Evolutionary conservation across 2,797 vertebrate genomes (phyloP), one percentile per base, ranked within the genome.

Genomic region (Pangasius djambal): DNA sequence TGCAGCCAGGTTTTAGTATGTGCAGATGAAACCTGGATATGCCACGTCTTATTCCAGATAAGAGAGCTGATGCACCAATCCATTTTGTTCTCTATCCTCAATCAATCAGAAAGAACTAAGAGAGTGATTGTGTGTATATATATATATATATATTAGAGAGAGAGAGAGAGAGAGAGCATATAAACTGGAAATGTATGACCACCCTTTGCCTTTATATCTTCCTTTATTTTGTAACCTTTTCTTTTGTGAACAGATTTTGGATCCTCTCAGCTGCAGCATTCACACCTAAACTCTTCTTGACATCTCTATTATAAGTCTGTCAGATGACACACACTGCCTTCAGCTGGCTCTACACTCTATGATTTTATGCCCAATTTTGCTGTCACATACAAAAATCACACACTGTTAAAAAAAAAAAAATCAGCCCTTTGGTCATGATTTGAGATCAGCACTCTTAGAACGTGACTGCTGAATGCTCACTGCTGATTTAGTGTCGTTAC

Each of bases 61-160:
- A 40, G 77, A 90, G 90, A 87, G 91, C 44, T 44, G 44, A 44
- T 90, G 86, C 89, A 78, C 84, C 55, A 85, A 87, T 88, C 87
- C 75, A 57, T 77, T 88, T 89, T 87, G 90, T 67, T 89, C 50
- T 90, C 88, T 88, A 84, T 92, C 78, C 44, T 90, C 88, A 89
- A 84, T 92, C 84, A 84, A 4, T 75, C 25, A 67, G 65, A 86
- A 12, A 28, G 8, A 63, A 61, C 59, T 61, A 16, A 10, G 61
- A 28, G 61, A 59, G 65, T 15, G 65, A 31, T 6, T 59, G 57
- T 18, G 16, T 55, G 8, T 44, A 44, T 44, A 44, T 44, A 44
- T 44, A 44, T 44, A 7, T 7, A 44, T 55, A 44, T 44, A 44
- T 44, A 44, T 44, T 44, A 44, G 7, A 40, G 40, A 40, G 40